Percentiles rank a stretch among this genome's conserved stretches.
Evolutionary conservation across 2,113 vertebrate genomes (phyloP).

Genomic region (Mustela nigripes): DNA sequence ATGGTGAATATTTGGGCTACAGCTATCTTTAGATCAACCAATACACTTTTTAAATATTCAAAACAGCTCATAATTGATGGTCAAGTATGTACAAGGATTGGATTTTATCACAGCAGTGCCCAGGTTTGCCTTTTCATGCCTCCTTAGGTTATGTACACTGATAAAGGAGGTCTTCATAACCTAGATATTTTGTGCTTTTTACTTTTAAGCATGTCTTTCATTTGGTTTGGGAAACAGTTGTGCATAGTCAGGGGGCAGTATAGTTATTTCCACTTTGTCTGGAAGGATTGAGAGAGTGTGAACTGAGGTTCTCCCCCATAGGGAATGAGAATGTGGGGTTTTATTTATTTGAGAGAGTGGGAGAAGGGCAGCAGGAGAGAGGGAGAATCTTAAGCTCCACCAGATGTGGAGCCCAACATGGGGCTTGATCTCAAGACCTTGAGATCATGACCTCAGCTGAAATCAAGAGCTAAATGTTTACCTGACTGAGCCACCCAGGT

Average conservation of each 20-base stretch:
- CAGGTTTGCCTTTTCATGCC: not conserved
- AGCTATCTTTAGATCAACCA: not conserved
- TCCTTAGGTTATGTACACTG: not conserved
- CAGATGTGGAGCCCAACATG: not conserved
- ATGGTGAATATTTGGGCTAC: not conserved
- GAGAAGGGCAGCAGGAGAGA: not conserved
- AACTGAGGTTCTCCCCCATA: not conserved
- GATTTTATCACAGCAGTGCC: not conserved
- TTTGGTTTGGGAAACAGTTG: not conserved
- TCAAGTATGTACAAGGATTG: not conserved
- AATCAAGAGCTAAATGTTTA: not conserved
- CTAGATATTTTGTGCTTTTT: not conserved
- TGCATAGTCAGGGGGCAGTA: not conserved
- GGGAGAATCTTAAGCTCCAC: not conserved
- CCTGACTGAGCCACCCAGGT: not conserved
- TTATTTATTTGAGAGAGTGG: not conserved
- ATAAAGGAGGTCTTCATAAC: not conserved
- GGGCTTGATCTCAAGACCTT: not conserved
- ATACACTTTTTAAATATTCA: not conserved
- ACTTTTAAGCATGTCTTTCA: not conserved
- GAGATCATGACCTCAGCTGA: not conserved
- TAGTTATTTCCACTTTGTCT: not conserved
- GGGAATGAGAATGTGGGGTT: not conserved
- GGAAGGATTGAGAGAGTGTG: not conserved
- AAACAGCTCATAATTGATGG: not conserved